These are phyloP conservation scores for Opisthograptis luteolata DNA, from an alignment of 2,888 invertebrate species.

Conservation along the genomic window DNA sequence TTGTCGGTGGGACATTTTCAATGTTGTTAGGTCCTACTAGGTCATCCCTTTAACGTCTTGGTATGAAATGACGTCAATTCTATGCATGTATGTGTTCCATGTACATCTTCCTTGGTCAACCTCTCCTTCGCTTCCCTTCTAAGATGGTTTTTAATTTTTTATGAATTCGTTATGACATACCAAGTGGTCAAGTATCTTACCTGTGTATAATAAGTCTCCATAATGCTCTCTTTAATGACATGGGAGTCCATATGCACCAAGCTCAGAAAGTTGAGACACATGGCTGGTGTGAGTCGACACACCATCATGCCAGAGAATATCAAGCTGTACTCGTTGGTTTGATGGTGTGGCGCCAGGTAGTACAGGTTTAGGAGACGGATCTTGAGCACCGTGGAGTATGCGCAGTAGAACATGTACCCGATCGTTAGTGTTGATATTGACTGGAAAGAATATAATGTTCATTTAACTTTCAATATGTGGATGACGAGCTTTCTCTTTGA, in stretches of 20 bases:
- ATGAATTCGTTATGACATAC: too few relatives aligned
- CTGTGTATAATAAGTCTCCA: slow-evolving; percentile 98
- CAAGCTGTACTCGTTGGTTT: slow-evolving; percentile 99
- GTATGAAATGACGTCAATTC: too few relatives aligned
- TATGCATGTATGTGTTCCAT: too few relatives aligned
- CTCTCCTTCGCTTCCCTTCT: too few relatives aligned
- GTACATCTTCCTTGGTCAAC: too few relatives aligned
- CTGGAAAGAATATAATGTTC: slow-evolving; percentile 71
- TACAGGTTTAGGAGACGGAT: slow-evolving; percentile 98
- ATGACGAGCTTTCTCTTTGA: too few relatives aligned
- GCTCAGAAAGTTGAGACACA: slow-evolving; percentile 99
- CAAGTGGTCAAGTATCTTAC: too few relatives aligned
- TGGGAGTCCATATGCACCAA: slow-evolving; percentile 99
- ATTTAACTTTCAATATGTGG: too few relatives aligned
- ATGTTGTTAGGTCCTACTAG: too few relatives aligned
- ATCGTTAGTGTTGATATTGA: slow-evolving; percentile 95
- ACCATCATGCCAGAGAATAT: slow-evolving; percentile 99
- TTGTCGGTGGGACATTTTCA: too few relatives aligned
- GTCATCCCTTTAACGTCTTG: too few relatives aligned
- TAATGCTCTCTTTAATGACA: slow-evolving; percentile 90
- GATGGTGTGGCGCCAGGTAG: slow-evolving; percentile 98
- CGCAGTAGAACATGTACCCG: slow-evolving; percentile 98
- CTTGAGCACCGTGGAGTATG: slow-evolving; percentile 98
- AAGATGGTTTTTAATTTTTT: too few relatives aligned
- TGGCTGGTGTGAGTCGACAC: slow-evolving; percentile 98